phyloP scores from a whole-genome alignment of 2,113 vertebrate genomes.

The Haemorhous mexicanus region DNA sequence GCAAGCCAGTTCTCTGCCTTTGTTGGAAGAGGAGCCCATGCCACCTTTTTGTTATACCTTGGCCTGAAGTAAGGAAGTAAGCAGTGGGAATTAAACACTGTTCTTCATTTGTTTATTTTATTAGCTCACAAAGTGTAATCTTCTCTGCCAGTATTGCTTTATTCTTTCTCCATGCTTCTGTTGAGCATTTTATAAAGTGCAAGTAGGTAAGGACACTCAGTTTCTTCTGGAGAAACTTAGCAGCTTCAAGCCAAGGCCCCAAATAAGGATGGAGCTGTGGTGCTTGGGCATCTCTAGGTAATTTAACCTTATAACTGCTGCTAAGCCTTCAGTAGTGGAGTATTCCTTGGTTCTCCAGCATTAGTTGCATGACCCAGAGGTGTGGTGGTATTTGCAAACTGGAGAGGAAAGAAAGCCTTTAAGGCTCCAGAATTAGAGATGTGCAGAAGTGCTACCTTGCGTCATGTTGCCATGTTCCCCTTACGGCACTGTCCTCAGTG shows the following conservation, averaged over 20 bases:
- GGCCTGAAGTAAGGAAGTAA: background rate
- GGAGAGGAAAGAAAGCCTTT: background rate
- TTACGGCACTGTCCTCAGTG: background rate
- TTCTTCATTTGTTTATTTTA: constrained; percentile 2
- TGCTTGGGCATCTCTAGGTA: background rate
- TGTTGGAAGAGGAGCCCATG: background rate
- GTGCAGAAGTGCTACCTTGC: background rate
- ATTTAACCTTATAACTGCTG: background rate
- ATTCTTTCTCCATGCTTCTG: background rate
- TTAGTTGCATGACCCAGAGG: background rate
- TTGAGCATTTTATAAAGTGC: background rate
- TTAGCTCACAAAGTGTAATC: background rate
- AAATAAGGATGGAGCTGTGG: background rate
- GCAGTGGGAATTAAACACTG: background rate
- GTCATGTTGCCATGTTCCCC: background rate
- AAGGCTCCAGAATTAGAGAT: background rate
- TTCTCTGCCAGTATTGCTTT: background rate
- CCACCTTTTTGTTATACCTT: background rate
- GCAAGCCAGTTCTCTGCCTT: background rate
- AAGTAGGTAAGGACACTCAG: background rate
- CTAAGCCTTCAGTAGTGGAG: background rate
- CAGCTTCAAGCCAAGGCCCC: background rate
- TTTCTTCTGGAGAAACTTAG: background rate
- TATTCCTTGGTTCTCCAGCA: background rate
- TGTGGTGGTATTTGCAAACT: background rate